Evolutionary conservation across 2,113 vertebrate species (phyloP).

Genomic region (Pseudolaguvia tuberculata): DNA sequence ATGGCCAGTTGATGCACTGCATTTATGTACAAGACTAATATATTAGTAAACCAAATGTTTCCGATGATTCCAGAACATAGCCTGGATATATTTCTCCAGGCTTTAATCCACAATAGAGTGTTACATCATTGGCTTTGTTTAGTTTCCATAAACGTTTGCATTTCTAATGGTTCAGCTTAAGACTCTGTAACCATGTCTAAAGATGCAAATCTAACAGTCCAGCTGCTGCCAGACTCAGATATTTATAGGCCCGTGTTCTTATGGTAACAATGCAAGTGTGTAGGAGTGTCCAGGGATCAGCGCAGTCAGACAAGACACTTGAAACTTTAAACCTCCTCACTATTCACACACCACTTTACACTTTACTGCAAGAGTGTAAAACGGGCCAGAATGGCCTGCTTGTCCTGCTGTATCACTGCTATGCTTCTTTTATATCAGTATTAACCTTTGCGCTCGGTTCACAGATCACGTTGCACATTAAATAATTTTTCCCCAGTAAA

Average conservation of each 20-base stretch:
- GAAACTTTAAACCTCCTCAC: conserved; percentile 25
- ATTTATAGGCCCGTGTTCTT: conserved; percentile 65
- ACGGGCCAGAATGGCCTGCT: not conserved
- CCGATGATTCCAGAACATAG: not conserved
- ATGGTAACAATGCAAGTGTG: conserved; percentile 59
- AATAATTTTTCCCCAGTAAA: not conserved
- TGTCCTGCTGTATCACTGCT: conserved; percentile 12
- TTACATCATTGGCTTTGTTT: not conserved
- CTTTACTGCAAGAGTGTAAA: conserved; percentile 22
- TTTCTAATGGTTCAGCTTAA: conserved; percentile 8
- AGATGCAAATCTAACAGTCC: conserved; percentile 58
- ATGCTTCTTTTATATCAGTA: not conserved
- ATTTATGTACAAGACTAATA: not conserved
- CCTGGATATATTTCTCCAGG: not conserved
- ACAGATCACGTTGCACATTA: not conserved
- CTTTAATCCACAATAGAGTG: not conserved
- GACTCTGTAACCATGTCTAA: conserved; percentile 29
- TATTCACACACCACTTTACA: conserved; percentile 18
- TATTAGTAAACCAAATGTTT: not conserved
- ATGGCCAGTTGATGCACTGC: conserved; percentile 15
- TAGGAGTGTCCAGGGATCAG: conserved; percentile 43
- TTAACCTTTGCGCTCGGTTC: not conserved
- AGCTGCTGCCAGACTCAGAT: conserved; percentile 63
- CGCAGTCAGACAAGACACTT: conserved; percentile 42
- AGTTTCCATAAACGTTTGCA: conserved; percentile 10